Base-by-base conservation (phyloP, 2,113 vertebrate species). In the Pollimyrus isidori region DNA sequence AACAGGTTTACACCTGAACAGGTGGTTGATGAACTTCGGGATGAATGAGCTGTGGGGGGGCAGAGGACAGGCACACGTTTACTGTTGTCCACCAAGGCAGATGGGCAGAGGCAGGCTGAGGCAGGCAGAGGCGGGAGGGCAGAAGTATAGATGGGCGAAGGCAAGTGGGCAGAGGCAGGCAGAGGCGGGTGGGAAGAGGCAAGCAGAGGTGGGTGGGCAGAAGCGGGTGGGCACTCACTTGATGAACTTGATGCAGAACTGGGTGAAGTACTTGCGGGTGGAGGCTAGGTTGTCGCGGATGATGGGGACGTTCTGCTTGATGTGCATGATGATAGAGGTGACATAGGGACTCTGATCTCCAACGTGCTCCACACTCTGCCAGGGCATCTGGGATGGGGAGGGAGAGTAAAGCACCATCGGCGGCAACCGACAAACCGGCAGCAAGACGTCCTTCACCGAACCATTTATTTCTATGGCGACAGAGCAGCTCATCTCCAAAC, bases 241-340 rank as follows among this genome's bases (percentile, higher is more conserved):
- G 84, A 98, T 99, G 94, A 99, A 99, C 91, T 99, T 99, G 89
- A 99, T 99, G 95, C 98, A 99, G 96, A 99, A 99, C 93, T 99
- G 98, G 4, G 98, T 99, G 95, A 99, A 99, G 94, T 99, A 99
- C 94, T 99, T 99, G 49, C 98, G 97, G 0, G 98, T 99, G 84
- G 98, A 99, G 88, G 98, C 98, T 94, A 99, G 95, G 92, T 98
- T 99, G 95, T 99, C 98, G 0, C 98, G 96, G 93, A 99, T 97
- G 95, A 98, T 97, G 23, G 98, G 98, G 89, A 99, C 98, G 0
- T 99, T 99, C 93, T 99, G 98, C 84, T 99, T 99, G 23, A 99
- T 97, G 94, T 99, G 98, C 90, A 98, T 97, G 94, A 99, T 99
- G 92, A 99, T 98, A 0, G 98, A 99, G 26, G 98, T 99, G 92